Conservation (phyloP, 1,140 invertebrate genomes). For the Brachionus paranguensis region DNA sequence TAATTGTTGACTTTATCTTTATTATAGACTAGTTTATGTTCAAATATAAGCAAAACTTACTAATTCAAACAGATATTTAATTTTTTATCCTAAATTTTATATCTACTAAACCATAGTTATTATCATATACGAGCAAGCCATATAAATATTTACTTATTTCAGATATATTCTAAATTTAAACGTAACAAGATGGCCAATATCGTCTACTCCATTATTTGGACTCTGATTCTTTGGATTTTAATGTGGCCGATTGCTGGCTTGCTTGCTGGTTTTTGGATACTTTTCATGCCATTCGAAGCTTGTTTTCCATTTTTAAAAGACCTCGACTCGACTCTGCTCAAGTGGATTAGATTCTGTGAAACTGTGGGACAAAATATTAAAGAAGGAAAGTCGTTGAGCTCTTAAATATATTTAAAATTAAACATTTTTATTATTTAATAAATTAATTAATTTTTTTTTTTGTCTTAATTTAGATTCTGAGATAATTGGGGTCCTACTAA, state of each 20-base stretch:
- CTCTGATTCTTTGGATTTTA: neutral
- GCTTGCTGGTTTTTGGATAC: slow-evolving; percentile 4
- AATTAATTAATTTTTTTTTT: too few species aligned
- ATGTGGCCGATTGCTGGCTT: slow-evolving; percentile 28
- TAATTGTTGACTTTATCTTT: neutral
- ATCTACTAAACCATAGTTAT: neutral
- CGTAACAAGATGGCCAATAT: neutral
- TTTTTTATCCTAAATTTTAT: neutral
- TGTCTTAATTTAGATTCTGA: too few species aligned
- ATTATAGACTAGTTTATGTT: neutral
- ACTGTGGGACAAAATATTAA: slow-evolving; percentile 4
- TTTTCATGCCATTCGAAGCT: slow-evolving; percentile 6
- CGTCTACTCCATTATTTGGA: slow-evolving; percentile 14
- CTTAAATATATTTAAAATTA: neutral
- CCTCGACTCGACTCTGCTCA: neutral
- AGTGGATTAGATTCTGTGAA: slow-evolving; percentile 28
- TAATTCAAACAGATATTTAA: neutral
- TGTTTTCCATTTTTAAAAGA: slow-evolving; percentile 21
- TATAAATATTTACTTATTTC: neutral
- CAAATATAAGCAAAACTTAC: neutral
- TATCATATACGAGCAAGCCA: neutral
- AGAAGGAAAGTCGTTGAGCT: neutral
- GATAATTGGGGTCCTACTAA: too few species aligned
- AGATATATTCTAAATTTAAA: neutral
- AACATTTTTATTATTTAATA: too few species aligned